Conservation (phyloP, 2,113 vertebrate species). For the Murina feae region DNA sequence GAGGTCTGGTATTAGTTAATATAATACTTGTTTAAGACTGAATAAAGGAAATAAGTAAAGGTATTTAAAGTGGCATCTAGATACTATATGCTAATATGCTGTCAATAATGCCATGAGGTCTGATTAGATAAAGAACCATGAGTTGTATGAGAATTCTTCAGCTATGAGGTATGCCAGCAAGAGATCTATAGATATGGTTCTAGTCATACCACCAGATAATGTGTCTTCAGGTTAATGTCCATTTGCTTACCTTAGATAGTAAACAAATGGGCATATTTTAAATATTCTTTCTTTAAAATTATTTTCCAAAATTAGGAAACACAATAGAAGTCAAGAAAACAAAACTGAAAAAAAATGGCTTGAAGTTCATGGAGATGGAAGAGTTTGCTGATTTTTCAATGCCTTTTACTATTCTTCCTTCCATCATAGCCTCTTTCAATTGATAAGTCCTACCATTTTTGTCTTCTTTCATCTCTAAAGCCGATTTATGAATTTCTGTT, state of each 20-base stretch:
- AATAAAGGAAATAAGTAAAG: neutral
- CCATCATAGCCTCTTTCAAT: neutral
- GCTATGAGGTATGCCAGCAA: neutral
- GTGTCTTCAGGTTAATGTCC: neutral
- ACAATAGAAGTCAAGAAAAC: neutral
- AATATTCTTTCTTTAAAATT: neutral
- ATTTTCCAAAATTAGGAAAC: neutral
- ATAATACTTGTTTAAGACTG: neutral
- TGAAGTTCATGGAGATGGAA: neutral
- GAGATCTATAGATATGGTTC: neutral
- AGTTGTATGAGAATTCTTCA: neutral
- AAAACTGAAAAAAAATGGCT: neutral
- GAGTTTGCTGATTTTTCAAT: neutral
- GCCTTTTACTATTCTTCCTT: neutral
- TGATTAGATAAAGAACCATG: neutral
- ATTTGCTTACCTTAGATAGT: neutral
- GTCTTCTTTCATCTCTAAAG: neutral
- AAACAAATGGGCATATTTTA: neutral
- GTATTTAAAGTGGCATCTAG: neutral
- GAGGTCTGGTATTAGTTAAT: neutral
- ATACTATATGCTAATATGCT: neutral
- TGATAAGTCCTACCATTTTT: neutral
- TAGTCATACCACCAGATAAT: neutral
- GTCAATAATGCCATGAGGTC: neutral
- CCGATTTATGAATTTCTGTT: neutral